These are phyloP conservation scores for Dioctria linearis DNA, from an alignment of 2,888 invertebrate species.

Conservation along the genomic window DNA sequence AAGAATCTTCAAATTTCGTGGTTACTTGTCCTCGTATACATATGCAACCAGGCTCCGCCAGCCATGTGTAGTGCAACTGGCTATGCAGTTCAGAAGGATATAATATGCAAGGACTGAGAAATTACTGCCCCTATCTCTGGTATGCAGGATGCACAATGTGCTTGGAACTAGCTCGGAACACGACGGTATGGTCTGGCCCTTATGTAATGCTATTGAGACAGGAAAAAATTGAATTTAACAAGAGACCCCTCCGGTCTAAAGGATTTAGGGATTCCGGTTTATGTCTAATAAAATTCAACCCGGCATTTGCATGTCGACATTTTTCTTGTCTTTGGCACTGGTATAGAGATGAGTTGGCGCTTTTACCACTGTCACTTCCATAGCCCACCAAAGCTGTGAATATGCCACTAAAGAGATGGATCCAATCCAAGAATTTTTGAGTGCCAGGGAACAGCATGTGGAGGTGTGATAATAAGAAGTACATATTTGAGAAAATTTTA, in stretches of 20 bases:
- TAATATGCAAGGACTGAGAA: constrained; percentile 17
- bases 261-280: constrained; percentile 48
- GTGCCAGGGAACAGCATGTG: background rate
- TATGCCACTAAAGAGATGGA: constrained; percentile 40
- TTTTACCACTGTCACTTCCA: constrained; percentile 38
- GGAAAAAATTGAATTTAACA: constrained; percentile 52
- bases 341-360: constrained; percentile 46
- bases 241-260: constrained; percentile 34
- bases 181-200: constrained; percentile 7
- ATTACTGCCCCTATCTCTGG: constrained; percentile 44
- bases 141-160: constrained; percentile 26
- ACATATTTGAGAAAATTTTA: constrained; percentile 23
- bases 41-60: background rate
- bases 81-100: constrained; percentile 19
- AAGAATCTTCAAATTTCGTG: constrained; percentile 51
- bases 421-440: constrained; percentile 49
- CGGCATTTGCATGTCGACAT: constrained; percentile 52
- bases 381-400: constrained; percentile 18
- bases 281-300: constrained; percentile 51
- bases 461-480: constrained; percentile 29
- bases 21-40: constrained; percentile 34
- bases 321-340: constrained; percentile 48
- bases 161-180: background rate
- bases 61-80: constrained; percentile 19
- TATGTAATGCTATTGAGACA: constrained; percentile 48